Evolutionary conservation across 2,113 vertebrate species (phyloP), one percentile per base, ranked within the genome.

Genomic region (Oriolus oriolus): DNA sequence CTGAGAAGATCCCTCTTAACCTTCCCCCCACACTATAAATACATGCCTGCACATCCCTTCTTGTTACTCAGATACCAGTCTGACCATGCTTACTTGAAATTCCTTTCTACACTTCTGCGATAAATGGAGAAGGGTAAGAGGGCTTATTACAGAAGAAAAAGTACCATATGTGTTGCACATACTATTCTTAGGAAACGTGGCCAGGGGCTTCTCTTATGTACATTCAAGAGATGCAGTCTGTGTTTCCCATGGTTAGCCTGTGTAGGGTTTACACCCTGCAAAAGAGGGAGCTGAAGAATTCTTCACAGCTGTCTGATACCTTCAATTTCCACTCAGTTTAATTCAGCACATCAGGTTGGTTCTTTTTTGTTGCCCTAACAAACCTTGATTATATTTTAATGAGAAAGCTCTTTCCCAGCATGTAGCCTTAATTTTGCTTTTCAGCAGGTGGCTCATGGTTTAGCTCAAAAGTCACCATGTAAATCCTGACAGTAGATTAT

Each of bases 331-430:
- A 64, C 47, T 77, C 33, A 57, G 44, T 64, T 95, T 71, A 94
- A 74, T 83, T 66, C 61, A 69, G 54, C 13, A 80, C 42, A 49
- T 78, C 44, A 94, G 61, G n/a, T 30, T 90, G 37, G 50, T 93
- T 89, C 31, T 47, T 66, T 91, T 42, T 60, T 68, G 81, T 94
- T 77, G 44, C 73, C 68, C 59, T 95, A 90, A 89, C 52, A 90
- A 96, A 88, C 75, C 37, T 35, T 76, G 76, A 89, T 89, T 93
- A 80, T 45, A 85, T 90, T 87, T 93, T 91, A 96, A 91, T 91
- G 69, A 92, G 85, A 88, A 93, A 95, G 63, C 6, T 35, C 31
- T 85, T 89, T 81, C 87, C 53, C 63, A 85, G 89, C 41, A 49
- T 41, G 37, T 35, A 91, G 35, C 16, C 28, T 89, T 89, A 95